Conservation (phyloP, 2,888 invertebrate genomes). For the Dinocampus coccinellae region DNA sequence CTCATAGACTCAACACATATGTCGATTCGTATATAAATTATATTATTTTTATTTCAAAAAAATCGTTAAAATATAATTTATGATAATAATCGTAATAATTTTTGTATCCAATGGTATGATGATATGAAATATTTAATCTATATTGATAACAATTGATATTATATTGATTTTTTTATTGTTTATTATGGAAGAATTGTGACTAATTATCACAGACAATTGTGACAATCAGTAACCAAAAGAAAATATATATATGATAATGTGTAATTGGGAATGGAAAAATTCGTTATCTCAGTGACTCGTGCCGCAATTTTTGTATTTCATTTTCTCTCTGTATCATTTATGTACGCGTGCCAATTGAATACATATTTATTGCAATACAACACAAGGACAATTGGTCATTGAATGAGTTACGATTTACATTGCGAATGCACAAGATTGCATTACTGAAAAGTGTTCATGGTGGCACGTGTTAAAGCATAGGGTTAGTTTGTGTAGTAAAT, state of each 20-base stretch:
- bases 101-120: background rate
- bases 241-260: background rate
- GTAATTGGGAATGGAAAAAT: slow-evolving; percentile 18
- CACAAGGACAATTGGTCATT: slow-evolving; percentile 31
- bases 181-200: background rate
- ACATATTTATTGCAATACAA: background rate
- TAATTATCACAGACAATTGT: slow-evolving; percentile 38
- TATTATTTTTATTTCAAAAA: slow-evolving; percentile 1
- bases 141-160: background rate
- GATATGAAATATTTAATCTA: background rate
- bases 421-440: slow-evolving; percentile 26
- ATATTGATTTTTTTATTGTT: slow-evolving; percentile 4
- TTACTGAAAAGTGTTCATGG: slow-evolving; percentile 41
- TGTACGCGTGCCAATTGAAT: slow-evolving; percentile 1
- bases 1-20: background rate
- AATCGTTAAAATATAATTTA: slow-evolving; percentile 3
- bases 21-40: slow-evolving; percentile 8
- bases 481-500: background rate
- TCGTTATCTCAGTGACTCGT: slow-evolving; percentile 34
- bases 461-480: slow-evolving; percentile 39
- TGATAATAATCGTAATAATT: background rate
- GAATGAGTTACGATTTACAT: slow-evolving; percentile 45
- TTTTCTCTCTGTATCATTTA: slow-evolving; percentile 5
- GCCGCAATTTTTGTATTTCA: slow-evolving; percentile 24
- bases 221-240: slow-evolving; percentile 43